A percentile compares a stretch with the other conserved stretches of the same genome.
Evolutionary conservation across 2,888 invertebrate species (phyloP).

Genomic region (Suillia variegata): DNA sequence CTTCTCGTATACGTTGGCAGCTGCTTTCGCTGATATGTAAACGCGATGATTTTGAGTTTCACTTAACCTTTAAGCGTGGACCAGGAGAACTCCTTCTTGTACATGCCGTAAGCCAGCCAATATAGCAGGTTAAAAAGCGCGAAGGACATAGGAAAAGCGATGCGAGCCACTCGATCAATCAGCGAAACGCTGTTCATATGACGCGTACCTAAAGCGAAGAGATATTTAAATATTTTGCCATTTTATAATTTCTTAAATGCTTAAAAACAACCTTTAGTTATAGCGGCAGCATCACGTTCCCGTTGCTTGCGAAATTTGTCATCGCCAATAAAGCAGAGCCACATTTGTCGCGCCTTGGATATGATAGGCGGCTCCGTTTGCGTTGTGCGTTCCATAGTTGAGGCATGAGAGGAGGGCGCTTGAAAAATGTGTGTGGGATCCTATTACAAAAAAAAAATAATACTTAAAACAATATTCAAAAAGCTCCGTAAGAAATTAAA

Average conservation of each 20-base stretch:
- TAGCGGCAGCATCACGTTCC: constrained; percentile 72
- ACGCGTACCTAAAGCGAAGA: constrained; percentile 54
- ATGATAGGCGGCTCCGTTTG: constrained; percentile 77
- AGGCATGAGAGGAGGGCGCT: constrained; percentile 58
- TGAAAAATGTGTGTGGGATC: constrained; percentile 61
- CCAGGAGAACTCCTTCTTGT: constrained; percentile 64
- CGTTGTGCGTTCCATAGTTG: constrained; percentile 81
- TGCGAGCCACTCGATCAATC: constrained; percentile 81
- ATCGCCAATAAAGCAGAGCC: constrained; percentile 81
- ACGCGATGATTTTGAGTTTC: no score
- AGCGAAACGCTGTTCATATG: constrained; percentile 86
- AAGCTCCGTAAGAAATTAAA: no score
- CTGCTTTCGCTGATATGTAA: no score
- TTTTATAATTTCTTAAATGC: background rate
- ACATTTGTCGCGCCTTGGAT: constrained; percentile 78
- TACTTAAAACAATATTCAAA: background rate
- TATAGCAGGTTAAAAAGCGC: constrained; percentile 85
- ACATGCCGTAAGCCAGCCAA: constrained; percentile 84
- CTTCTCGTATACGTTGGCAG: no score
- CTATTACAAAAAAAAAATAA: constrained; percentile 40
- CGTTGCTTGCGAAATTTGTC: constrained; percentile 76
- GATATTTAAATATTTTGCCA: background rate
- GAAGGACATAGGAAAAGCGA: constrained; percentile 86
- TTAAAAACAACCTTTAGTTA: constrained; percentile 37
- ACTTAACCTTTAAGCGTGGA: constrained; percentile 43